These are phyloP conservation scores for Osmerus eperlanus DNA, from an alignment of 2,113 vertebrate species.

Conservation along the genomic window DNA sequence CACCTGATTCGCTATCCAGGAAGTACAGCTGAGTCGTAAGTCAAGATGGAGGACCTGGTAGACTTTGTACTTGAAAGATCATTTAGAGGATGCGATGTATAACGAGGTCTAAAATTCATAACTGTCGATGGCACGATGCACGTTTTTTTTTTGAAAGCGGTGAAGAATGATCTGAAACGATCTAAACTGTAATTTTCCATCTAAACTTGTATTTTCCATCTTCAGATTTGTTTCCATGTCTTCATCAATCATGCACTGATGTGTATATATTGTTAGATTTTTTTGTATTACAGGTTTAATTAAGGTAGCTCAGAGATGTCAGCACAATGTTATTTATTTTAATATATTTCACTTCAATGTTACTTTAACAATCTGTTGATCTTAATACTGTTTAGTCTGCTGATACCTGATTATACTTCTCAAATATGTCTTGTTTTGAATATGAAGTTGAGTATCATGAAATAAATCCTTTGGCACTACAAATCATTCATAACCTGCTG, in stretches of 20 bases:
- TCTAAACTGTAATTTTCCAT: background rate
- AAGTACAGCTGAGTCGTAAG: background rate
- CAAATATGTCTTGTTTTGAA: background rate
- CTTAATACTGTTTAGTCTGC: background rate
- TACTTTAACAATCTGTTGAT: background rate
- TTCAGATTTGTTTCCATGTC: background rate
- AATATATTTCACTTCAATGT: background rate
- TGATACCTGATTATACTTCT: background rate
- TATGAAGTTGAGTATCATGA: background rate
- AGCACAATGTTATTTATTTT: conserved; percentile 23
- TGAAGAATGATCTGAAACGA: background rate
- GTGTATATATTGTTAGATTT: conserved; percentile 25
- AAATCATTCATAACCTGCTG: background rate
- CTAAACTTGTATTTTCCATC: background rate
- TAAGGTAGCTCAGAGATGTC: background rate
- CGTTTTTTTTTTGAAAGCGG: background rate
- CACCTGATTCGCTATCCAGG: background rate
- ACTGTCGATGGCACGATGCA: background rate
- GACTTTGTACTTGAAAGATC: no score
- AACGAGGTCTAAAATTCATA: background rate
- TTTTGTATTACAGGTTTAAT: conserved; percentile 24
- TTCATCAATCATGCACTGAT: background rate
- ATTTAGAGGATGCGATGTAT: background rate
- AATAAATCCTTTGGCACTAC: background rate
- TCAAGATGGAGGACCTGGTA: background rate